Evolutionary conservation across 2,888 invertebrate genomes (phyloP), one percentile per base, ranked within the genome.

Genomic region (Eupithecia vulgata): DNA sequence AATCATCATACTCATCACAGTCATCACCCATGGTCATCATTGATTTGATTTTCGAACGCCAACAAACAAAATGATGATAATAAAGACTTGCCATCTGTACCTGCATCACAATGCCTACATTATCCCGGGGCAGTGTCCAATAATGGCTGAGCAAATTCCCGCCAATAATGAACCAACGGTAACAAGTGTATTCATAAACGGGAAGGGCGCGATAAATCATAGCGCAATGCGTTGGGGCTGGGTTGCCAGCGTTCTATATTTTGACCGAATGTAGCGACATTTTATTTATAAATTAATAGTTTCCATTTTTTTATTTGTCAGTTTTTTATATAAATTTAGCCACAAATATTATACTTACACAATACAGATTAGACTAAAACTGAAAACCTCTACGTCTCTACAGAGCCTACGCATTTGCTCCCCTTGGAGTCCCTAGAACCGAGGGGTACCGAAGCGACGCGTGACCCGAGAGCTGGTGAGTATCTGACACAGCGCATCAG

Each of bases 131-230:
- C 82, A 80, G 85, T 86, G 89, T 90, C 92, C 92, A 92, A 93
- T 92, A 92, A 92, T 91, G 91, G 90, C 88, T 84, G 88, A 83
- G 88, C 86, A 87, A 87, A 89, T 90, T 88, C 86, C 83, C 80
- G 83, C 84, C 88, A 89, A 91, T 94, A 94, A 94, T 94, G 92
- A 93, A 93, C 85, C 88, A 76, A 79, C 87, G 86, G 90, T 91
- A 92, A 93, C 94, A 94, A 94, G 93, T 93, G 91, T 91, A 92
- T 93, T 93, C 93, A 94, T 93, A 93, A 91, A 87, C 89, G 89
- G 82, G 87, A 90, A 91, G 92, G 93, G 92, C 86, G 88, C 83
- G 83, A 90, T 93, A 91, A 93, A 94, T 94, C 93, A 93, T 93
- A 84, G 84, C 83, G 83, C 81, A 85, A 86, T 84, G 84, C 81